Conservation (phyloP, 2,113 vertebrate species). For the Menidia beryllina region DNA sequence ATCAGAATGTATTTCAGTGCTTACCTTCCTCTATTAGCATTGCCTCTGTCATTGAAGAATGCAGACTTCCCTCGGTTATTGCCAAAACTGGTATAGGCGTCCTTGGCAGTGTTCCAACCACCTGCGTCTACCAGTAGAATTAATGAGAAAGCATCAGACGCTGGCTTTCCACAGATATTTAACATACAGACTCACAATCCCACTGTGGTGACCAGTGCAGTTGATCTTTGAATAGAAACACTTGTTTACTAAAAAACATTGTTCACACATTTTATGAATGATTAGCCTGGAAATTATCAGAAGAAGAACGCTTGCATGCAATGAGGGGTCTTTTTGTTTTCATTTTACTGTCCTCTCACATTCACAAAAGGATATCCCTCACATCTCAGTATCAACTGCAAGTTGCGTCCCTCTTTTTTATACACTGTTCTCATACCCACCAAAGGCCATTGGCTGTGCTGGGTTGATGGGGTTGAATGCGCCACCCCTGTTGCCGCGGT, state of each 20-base stretch:
- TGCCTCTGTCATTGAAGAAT: constrained; percentile 91
- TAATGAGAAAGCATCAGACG: not conserved
- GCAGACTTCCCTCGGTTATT: constrained; percentile 91
- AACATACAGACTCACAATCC: not conserved
- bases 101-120: constrained; percentile 90
- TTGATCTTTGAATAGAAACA: not conserved
- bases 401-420: too few species aligned
- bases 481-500: constrained; percentile 75
- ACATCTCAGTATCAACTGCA: too few species aligned
- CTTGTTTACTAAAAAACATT: not conserved
- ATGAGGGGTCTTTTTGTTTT: too few species aligned
- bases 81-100: constrained; percentile 92
- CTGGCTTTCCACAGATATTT: not conserved
- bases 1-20: not conserved
- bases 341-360: too few species aligned
- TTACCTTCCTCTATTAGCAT: constrained; percentile 89
- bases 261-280: not conserved
- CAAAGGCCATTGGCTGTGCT: constrained; percentile 75
- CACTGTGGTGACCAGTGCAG: not conserved
- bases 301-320: too few species aligned
- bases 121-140: constrained; percentile 57
- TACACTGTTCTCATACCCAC: constrained; percentile 70
- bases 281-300: not conserved
- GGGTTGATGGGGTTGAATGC: constrained; percentile 79
- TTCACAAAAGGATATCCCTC: too few species aligned